Evolutionary conservation across 1,140 invertebrate genomes (phyloP).

Genomic region (Gryllus bimaculatus): DNA sequence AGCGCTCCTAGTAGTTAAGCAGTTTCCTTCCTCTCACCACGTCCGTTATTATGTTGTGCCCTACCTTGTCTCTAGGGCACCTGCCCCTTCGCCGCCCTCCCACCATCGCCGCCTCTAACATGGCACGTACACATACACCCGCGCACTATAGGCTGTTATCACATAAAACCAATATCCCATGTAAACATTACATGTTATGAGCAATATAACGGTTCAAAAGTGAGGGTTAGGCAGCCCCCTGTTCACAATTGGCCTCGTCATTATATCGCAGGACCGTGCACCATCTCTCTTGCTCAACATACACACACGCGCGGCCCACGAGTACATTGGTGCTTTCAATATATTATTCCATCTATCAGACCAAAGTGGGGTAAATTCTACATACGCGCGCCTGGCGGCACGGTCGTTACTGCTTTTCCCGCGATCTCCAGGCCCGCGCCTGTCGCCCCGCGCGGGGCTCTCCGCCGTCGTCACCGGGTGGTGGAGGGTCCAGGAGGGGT

Average conservation of each 20-base stretch:
- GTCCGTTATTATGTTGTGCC: slow-evolving; percentile 1
- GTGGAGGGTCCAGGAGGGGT: background rate
- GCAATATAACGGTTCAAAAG: background rate
- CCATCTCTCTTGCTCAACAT: background rate
- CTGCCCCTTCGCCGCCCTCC: background rate
- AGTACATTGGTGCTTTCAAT: slow-evolving; percentile 14
- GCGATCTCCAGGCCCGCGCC: background rate
- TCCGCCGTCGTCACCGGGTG: background rate
- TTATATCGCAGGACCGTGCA: background rate
- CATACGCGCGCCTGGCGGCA: background rate
- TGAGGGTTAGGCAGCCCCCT: slow-evolving; percentile 12
- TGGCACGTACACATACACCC: background rate
- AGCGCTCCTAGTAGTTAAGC: background rate
- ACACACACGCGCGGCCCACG: background rate
- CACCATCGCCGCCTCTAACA: background rate
- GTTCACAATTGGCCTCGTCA: slow-evolving; percentile 15
- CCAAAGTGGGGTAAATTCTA: slow-evolving; percentile 9
- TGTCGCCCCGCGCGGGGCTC: background rate
- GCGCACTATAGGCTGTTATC: slow-evolving; percentile 3
- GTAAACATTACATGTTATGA: slow-evolving; percentile 15
- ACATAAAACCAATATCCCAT: background rate
- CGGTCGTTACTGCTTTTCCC: background rate
- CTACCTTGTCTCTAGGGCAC: slow-evolving; percentile 4
- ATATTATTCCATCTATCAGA: slow-evolving; percentile 20
- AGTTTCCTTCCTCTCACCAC: background rate